Conservation (phyloP, 2,888 invertebrate genomes). For the Drosophila sordidula region DNA sequence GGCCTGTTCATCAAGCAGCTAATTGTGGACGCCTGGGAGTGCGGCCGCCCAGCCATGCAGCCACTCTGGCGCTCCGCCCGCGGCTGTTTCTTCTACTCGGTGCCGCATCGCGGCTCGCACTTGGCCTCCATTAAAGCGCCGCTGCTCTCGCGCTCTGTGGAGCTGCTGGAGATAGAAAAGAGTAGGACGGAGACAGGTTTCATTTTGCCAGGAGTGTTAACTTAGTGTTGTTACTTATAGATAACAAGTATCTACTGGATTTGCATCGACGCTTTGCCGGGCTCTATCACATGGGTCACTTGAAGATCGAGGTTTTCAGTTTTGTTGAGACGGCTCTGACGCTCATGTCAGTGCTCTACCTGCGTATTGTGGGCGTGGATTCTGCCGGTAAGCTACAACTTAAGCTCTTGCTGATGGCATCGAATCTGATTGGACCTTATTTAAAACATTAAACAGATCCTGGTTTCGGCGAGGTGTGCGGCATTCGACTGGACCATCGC, state of each 20-base stretch:
- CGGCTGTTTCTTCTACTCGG: slow-evolving; percentile 93
- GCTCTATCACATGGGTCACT: slow-evolving; percentile 86
- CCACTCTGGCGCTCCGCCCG: slow-evolving; percentile 87
- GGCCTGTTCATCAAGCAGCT: slow-evolving; percentile 94
- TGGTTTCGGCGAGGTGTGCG: slow-evolving; percentile 90
- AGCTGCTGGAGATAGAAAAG: slow-evolving; percentile 91
- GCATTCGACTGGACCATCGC: slow-evolving; percentile 92
- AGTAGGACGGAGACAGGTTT: slow-evolving; percentile 86
- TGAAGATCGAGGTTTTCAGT: slow-evolving; percentile 88
- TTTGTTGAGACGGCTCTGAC: slow-evolving; percentile 92
- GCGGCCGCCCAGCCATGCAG: slow-evolving; percentile 84
- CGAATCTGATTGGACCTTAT: not conserved
- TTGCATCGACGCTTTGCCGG: slow-evolving; percentile 88
- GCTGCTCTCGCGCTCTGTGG: slow-evolving; percentile 90
- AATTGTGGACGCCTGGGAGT: slow-evolving; percentile 88
- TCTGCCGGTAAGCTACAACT: slow-evolving; percentile 88
- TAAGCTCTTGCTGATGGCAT: rapidly evolving
- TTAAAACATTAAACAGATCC: slow-evolving; percentile 87
- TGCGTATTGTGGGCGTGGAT: slow-evolving; percentile 91
- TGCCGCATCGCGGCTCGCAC: slow-evolving; percentile 93
- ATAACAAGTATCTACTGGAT: slow-evolving; percentile 89
- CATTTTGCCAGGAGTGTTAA: not conserved
- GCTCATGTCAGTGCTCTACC: slow-evolving; percentile 90
- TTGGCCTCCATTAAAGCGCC: slow-evolving; percentile 91
- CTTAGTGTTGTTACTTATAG: slow-evolving; percentile 83